These are phyloP conservation scores for Andrena marginata DNA, from an alignment of 2,888 invertebrate species.

Conservation along the genomic window DNA sequence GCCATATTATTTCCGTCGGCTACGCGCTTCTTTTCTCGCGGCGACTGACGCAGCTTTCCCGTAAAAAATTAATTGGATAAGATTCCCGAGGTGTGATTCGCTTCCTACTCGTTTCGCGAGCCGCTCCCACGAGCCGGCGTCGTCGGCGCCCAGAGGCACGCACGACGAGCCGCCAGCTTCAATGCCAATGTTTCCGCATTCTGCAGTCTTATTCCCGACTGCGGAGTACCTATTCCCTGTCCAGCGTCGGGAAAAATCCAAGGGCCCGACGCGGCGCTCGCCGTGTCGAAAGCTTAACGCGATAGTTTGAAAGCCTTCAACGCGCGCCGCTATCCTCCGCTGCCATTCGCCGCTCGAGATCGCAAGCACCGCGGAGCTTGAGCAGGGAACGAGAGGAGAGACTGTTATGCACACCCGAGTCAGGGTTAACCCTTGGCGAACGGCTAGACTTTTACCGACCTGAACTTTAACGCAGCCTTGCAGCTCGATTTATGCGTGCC, in stretches of 20 bases:
- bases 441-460: not conserved
- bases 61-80: constrained; percentile 72
- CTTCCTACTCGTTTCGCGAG: constrained; percentile 56
- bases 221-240: constrained; percentile 54
- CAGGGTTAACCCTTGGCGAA: not conserved
- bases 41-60: not conserved
- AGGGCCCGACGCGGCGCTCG: not conserved
- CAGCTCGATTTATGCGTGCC: constrained; percentile 1
- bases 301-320: not conserved
- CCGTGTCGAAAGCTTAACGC: not conserved
- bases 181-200: constrained; percentile 77
- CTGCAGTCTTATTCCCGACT: constrained; percentile 74
- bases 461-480: constrained; percentile 12
- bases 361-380: not conserved
- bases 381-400: not conserved
- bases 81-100: constrained; percentile 67
- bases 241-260: constrained; percentile 47
- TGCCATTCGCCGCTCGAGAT: not conserved
- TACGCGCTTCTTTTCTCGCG: constrained; percentile 18
- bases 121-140: constrained; percentile 64
- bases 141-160: constrained; percentile 68
- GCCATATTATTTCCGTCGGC: constrained; percentile 30
- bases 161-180: constrained; percentile 57
- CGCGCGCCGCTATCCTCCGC: not conserved
- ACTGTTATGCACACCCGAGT: not conserved